Evolutionary conservation across 2,797 vertebrate genomes (phyloP), one percentile per base, ranked within the genome.

Genomic region (Muraenolepis orangiensis): DNA sequence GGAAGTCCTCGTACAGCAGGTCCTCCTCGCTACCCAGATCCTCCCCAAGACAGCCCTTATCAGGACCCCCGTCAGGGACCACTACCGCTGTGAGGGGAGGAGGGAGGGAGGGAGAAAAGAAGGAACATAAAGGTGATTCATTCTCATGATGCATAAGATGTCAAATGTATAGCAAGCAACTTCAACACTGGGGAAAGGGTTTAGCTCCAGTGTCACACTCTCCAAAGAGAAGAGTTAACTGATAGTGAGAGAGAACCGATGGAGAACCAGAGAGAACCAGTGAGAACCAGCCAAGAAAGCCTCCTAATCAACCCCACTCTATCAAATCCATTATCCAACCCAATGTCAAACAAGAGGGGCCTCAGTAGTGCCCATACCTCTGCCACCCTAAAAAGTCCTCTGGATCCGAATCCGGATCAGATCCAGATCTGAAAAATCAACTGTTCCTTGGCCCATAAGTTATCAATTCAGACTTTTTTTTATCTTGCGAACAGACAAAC

Each of bases 1-100:
- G 91, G 78, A 95, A 93, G 1, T 96, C 96, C 72, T 97, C 95
- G 0, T 96, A 97, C 61, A 96, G 88, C 66, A 97, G 89, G 66
- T 97, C 95, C 73, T 97, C 96, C 77, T 97, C 95, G 0, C 95
- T 96, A 6, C 94, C 94, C 42, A 90, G 88, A 36, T 97, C 95
- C 0, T 96, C 95, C 0, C 88, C 77, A 0, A 90, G 81, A 16
- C 91, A 87, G 0, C 82, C 81, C 61, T 92, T 93, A 38, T 97
- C 95, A 68, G 94, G 91, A 0, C 84, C 77, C 23, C 94, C 95
- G 26, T 96, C 95, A 0, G 95, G 81, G 61, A 96, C 89, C 40
- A 95, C 84, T 72, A 88, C 91, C 84, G 94, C 91, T 89, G 89
- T 67, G n/a, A 72, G 18, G 29, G 66, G 72, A 7, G 28, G 7